A percentile compares a stretch with the other conserved stretches of the same genome.
Conservation (phyloP, 2,888 invertebrate species). For the Trissoscelio sp. region DNA sequence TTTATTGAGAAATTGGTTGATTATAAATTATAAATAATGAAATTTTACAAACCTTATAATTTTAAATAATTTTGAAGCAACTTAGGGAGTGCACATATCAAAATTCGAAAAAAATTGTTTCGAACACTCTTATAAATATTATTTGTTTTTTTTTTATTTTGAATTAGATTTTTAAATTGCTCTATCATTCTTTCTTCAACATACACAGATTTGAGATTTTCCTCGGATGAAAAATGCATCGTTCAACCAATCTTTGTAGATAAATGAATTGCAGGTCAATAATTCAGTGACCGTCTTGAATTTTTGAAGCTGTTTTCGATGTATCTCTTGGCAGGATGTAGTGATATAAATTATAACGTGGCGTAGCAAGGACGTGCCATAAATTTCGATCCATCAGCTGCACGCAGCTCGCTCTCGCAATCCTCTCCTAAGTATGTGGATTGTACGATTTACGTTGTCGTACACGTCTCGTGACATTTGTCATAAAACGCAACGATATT, state of each 20-base stretch:
- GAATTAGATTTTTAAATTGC: too few species aligned
- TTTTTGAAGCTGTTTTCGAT: conserved; percentile 43
- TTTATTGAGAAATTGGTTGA: not conserved
- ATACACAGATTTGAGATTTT: not conserved
- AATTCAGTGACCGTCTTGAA: conserved; percentile 6
- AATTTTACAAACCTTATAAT: not conserved
- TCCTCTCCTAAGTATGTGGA: conserved; percentile 49
- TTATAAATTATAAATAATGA: not conserved
- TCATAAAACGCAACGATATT: conserved; percentile 52
- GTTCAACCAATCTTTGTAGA: not conserved
- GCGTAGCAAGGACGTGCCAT: conserved; percentile 52
- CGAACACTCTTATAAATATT: too few species aligned
- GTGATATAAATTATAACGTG: conserved; percentile 53
- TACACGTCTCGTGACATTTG: conserved; percentile 53
- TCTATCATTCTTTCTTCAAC: too few species aligned
- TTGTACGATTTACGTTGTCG: conserved; percentile 50
- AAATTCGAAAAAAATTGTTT: too few species aligned
- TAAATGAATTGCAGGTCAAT: not conserved
- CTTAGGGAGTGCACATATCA: too few species aligned
- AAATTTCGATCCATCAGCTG: conserved; percentile 65
- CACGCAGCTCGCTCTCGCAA: conserved; percentile 52
- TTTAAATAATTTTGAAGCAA: too few species aligned
- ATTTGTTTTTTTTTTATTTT: too few species aligned
- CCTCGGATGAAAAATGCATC: not conserved
- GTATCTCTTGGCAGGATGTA: conserved; percentile 9